Evolutionary conservation across 2,888 invertebrate genomes (phyloP), one percentile per base, ranked within the genome.

Genomic region (Anticlea derivata): DNA sequence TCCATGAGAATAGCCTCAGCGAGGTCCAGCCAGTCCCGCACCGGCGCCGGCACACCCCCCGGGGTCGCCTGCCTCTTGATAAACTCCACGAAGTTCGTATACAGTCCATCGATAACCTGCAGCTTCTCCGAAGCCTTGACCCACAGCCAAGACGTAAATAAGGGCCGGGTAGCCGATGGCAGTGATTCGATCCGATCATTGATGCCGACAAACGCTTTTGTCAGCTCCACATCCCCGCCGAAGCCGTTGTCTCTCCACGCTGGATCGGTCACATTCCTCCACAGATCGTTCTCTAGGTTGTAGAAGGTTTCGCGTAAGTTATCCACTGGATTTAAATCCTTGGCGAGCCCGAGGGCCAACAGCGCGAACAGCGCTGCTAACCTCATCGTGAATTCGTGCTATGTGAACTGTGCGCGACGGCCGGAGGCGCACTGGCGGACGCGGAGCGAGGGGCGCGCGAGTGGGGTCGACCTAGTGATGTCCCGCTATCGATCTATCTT

Each of bases 1-100:
- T 95, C 95, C 65, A 92, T 84, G 38, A 96, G 78, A 10, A 95
- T 90, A 0, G 92, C 92, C 49, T 94, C 92, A 0, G 94, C 92
- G 55, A 96, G 78, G 76, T 95, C 94, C 46, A 92, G 73, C 92
- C 95, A 77, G 63, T 78, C 74, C 49, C 73, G 63, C 33, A 81
- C 69, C 29, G 87, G 78, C 49, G 85, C 90, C 52, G 81, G 91
- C 64, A 70, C 82, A 23, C 75, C 73, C 34, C 84, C 82, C 11
- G 86, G 84, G 26, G 60, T 55, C 4, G 84, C 73, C 63, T 91
- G 91, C 34, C 87, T 80, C 30, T 61, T 64, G 54, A 93, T 92
- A 75, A 93, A 93, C 61, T 92, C 87, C 48, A 94, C 81, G 73
- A 94, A 96, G 34, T 92, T 92, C 56, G 92, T 92, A 74, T 95